A percentile compares a stretch with the other conserved stretches of the same genome.
These are phyloP conservation scores for Chrysolina americana DNA, from an alignment of 2,888 invertebrate species.

Conservation along the genomic window DNA sequence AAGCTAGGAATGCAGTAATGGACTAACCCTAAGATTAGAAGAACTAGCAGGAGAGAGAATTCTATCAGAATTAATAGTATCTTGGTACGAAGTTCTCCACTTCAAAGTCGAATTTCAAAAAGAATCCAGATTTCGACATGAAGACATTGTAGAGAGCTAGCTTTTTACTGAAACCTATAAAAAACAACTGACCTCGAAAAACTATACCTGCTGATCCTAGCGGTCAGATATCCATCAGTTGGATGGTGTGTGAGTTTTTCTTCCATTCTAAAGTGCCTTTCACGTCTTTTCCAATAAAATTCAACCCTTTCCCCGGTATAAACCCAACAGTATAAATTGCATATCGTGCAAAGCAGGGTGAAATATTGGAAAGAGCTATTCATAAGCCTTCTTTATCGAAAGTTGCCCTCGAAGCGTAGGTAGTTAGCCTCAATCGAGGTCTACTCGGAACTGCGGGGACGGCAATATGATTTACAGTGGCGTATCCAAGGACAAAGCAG, in stretches of 20 bases:
- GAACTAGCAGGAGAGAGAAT: too few species aligned
- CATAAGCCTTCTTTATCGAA: conserved; percentile 21
- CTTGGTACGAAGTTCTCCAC: too few species aligned
- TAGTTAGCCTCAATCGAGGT: conserved; percentile 23
- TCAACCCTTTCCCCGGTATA: conserved; percentile 13
- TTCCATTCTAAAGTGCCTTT: not conserved
- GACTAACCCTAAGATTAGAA: too few species aligned
- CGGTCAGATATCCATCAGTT: not conserved
- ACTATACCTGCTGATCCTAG: not conserved
- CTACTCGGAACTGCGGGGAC: conserved; percentile 14
- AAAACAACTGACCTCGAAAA: not conserved
- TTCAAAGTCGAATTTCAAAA: too few species aligned
- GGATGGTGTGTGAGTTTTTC: conserved; percentile 10
- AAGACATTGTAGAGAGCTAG: too few species aligned
- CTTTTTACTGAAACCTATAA: too few species aligned
- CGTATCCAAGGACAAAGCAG: not conserved
- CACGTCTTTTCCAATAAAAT: conserved; percentile 8
- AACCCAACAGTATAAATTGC: conserved; percentile 16
- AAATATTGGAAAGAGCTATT: conserved; percentile 23
- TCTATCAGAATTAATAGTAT: too few species aligned
- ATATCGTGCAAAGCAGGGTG: conserved; percentile 20
- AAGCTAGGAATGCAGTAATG: too few species aligned
- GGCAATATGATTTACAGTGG: conserved; percentile 4
- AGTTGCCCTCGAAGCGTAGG: conserved; percentile 24
- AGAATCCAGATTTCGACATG: too few species aligned